phyloP scores from a whole-genome alignment of 2,113 vertebrate species.

The Rutilus rutilus region DNA sequence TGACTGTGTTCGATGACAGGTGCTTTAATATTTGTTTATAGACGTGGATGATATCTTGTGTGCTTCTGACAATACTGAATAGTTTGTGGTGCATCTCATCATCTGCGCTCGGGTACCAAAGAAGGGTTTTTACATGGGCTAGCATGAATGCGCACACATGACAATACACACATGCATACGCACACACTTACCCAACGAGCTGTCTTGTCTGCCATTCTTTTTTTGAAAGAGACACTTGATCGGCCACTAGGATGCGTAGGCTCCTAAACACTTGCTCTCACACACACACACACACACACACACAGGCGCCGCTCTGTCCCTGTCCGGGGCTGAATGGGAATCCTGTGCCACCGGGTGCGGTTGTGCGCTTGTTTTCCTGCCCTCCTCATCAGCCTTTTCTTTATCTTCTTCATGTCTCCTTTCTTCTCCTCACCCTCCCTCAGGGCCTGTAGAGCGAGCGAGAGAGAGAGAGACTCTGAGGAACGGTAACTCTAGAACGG shows the following conservation, averaged over 20 bases:
- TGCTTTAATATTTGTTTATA: neutral
- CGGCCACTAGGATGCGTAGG: neutral
- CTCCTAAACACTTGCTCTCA: constrained; percentile 20
- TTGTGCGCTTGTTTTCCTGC: constrained; percentile 29
- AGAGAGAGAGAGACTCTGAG: constrained; percentile 1
- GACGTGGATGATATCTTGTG: neutral
- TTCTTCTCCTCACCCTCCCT: constrained; percentile 32
- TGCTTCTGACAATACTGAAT: neutral
- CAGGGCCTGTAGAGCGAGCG: constrained; percentile 33
- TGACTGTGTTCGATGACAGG: neutral
- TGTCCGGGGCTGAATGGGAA: constrained; percentile 33
- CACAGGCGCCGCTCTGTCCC: constrained; percentile 50
- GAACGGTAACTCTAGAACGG: constrained; percentile 44
- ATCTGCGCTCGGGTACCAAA: constrained; percentile 46
- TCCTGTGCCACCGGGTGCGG: constrained; percentile 37
- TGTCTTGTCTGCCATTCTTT: constrained; percentile 36
- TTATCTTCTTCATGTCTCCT: constrained; percentile 40
- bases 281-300: neutral
- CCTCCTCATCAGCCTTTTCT: constrained; percentile 31
- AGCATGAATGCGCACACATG: constrained; percentile 8
- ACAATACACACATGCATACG: constrained; percentile 13
- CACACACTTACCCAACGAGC: constrained; percentile 28
- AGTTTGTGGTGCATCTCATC: constrained; percentile 62
- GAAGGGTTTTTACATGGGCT: constrained; percentile 33
- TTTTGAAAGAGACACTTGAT: constrained; percentile 18